Percentiles rank a stretch among this genome's conserved stretches.
phyloP scores from a whole-genome alignment of 2,113 vertebrate genomes.

The Nanger granti region DNA sequence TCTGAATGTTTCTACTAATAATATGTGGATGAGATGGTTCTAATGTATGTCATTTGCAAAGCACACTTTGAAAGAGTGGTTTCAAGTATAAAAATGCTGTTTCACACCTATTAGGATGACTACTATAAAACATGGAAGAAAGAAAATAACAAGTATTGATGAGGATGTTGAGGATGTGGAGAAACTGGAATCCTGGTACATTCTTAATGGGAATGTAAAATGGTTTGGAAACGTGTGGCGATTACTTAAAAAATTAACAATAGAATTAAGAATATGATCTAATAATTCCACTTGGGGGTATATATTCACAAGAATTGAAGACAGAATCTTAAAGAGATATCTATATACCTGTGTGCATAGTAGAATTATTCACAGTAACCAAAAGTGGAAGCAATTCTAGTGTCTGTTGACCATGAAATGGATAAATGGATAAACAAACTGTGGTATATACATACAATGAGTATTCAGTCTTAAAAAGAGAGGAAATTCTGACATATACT shows the following conservation, averaged over 20 bases:
- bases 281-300: not conserved
- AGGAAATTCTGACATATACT: not conserved
- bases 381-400: not conserved
- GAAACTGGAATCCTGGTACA: not conserved
- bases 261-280: not conserved
- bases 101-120: not conserved
- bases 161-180: not conserved
- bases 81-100: not conserved
- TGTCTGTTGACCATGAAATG: not conserved
- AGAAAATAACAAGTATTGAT: not conserved
- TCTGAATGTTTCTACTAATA: not conserved
- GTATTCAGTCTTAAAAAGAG: not conserved
- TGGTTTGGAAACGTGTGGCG: not conserved
- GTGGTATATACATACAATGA: not conserved
- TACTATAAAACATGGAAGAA: not conserved
- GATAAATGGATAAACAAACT: not conserved
- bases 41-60: not conserved
- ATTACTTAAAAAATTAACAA: not conserved
- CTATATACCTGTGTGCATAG: not conserved
- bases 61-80: not conserved
- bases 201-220: not conserved
- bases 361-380: not conserved
- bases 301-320: not conserved
- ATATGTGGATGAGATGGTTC: not conserved
- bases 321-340: not conserved